Conservation (phyloP, 2,888 invertebrate genomes). For the Tethea ocularis region DNA sequence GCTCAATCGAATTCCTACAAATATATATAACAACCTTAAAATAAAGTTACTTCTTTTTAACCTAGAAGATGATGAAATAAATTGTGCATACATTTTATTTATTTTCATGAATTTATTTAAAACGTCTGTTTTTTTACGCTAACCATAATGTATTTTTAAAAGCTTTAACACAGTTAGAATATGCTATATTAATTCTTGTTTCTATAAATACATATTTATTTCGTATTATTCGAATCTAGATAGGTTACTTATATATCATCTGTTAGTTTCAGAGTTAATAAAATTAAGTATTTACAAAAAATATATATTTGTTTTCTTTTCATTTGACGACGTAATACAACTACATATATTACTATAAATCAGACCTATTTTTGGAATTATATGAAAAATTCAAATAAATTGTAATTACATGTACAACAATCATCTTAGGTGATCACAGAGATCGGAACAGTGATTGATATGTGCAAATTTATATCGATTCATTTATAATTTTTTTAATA, state of each 20-base stretch:
- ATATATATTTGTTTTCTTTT: constrained; percentile 55
- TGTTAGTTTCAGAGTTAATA: constrained; percentile 83
- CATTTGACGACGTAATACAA: constrained; percentile 6
- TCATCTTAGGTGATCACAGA: too few relatives aligned
- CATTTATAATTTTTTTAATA: too few relatives aligned
- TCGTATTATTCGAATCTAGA: constrained; percentile 77
- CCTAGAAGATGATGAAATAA: background rate
- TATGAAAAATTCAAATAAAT: too few relatives aligned
- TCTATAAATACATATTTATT: constrained; percentile 76
- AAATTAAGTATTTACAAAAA: constrained; percentile 82
- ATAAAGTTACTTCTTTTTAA: background rate
- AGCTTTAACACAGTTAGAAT: constrained; percentile 12
- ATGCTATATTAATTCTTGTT: constrained; percentile 79
- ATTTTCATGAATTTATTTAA: too few relatives aligned
- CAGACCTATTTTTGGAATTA: background rate
- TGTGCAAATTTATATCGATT: too few relatives aligned
- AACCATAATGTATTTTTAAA: too few relatives aligned
- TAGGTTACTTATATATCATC: constrained; percentile 81
- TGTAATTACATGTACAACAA: too few relatives aligned
- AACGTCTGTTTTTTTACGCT: too few relatives aligned
- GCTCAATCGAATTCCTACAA: constrained; percentile 4
- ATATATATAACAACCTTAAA: background rate
- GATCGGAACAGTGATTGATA: too few relatives aligned
- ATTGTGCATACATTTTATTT: background rate
- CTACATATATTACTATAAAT: background rate